phyloP scores from a whole-genome alignment of 2,797 vertebrate genomes.

The Enteromius anoplus region DNA sequence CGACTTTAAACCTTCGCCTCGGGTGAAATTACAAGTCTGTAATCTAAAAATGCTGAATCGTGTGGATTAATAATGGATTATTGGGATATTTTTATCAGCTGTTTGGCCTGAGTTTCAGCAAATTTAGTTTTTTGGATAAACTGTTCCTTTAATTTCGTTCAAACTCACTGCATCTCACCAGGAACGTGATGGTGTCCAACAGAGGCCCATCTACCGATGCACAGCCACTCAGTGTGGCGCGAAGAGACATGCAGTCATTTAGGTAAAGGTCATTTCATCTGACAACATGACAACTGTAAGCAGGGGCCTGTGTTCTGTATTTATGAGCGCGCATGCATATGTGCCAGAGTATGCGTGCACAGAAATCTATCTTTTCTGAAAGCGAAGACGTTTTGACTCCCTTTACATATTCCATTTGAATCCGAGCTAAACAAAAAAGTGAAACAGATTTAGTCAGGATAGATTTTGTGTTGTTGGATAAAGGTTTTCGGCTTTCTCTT shows the following conservation, averaged over 20 bases:
- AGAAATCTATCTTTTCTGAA: slow-evolving; percentile 21
- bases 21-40: no score
- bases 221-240: slow-evolving; percentile 44
- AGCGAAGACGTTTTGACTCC: slow-evolving; percentile 42
- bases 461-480: slow-evolving; percentile 55
- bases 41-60: background rate
- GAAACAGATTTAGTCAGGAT: slow-evolving; percentile 50
- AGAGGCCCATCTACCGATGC: slow-evolving; percentile 18
- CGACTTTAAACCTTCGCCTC: no score
- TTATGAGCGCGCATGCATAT: slow-evolving; percentile 32
- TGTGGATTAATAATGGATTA: background rate
- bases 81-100: background rate
- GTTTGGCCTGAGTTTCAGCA: background rate
- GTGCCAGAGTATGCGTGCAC: slow-evolving; percentile 27
- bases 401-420: slow-evolving; percentile 44
- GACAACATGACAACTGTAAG: slow-evolving; percentile 51
- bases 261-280: slow-evolving; percentile 57
- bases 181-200: background rate
- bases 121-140: background rate
- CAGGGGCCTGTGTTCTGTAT: slow-evolving; percentile 40
- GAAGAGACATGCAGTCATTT: slow-evolving; percentile 49
- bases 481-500: slow-evolving; percentile 59
- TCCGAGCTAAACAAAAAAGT: slow-evolving; percentile 43
- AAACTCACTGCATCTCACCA: background rate
- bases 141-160: background rate